Conservation (phyloP, 2,797 vertebrate species). For the Holocentrus rufus region DNA sequence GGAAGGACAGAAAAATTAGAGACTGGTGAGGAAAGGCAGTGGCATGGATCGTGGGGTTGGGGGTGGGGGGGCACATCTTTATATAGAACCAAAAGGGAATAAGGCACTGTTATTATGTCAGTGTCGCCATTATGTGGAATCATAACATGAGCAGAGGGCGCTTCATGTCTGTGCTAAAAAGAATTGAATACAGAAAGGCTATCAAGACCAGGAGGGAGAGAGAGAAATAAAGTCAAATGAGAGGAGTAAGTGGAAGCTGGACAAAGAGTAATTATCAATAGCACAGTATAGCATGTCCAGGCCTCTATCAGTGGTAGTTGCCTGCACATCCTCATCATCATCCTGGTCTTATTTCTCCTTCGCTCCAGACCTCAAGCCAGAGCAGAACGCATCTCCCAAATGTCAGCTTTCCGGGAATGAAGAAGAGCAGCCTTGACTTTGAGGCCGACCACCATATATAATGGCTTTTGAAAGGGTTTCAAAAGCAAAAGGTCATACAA, state of each 20-base stretch:
- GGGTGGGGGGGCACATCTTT: slow-evolving; percentile 33
- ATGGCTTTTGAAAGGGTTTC: slow-evolving; percentile 39
- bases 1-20: slow-evolving; percentile 23
- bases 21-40: slow-evolving; percentile 10
- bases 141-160: slow-evolving; percentile 47
- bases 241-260: slow-evolving; percentile 59
- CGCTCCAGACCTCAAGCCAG: slow-evolving; percentile 29
- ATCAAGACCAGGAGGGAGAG: slow-evolving; percentile 52
- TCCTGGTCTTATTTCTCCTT: slow-evolving; percentile 31
- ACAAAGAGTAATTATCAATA: slow-evolving; percentile 74
- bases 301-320: slow-evolving; percentile 54
- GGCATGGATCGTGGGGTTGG: slow-evolving; percentile 12
- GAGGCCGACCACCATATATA: slow-evolving; percentile 35
- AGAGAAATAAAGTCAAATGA: slow-evolving; percentile 66
- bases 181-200: slow-evolving; percentile 65
- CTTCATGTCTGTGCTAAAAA: slow-evolving; percentile 46
- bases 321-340: slow-evolving; percentile 45
- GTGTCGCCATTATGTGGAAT: slow-evolving; percentile 68
- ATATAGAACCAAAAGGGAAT: slow-evolving; percentile 54
- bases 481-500: slow-evolving; percentile 30
- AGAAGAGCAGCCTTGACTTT: slow-evolving; percentile 52
- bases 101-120: slow-evolving; percentile 66
- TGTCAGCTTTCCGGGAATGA: slow-evolving; percentile 55
- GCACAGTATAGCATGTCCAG: slow-evolving; percentile 60
- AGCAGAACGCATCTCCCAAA: slow-evolving; percentile 33